Base-by-base conservation (phyloP, 2,797 vertebrate species). In the Philypnodon macrostomus region DNA sequence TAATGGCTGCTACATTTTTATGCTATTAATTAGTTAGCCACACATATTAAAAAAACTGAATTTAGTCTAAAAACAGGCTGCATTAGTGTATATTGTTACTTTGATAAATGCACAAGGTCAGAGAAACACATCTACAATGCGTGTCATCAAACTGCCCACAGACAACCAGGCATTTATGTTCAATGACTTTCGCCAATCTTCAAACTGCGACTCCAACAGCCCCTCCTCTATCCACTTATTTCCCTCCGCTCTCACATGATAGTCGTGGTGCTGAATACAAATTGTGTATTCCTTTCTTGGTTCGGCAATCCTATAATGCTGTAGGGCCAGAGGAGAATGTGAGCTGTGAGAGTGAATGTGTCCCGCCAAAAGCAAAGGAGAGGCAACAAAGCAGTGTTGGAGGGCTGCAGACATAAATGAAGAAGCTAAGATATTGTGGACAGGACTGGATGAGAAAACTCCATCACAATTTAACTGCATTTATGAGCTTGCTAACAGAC, bases 241-340 rank as follows among this genome's bases (percentile, higher is more conserved):
- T 23, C 30, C 47, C 15, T 24, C 33, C 45, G 38, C 49, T 41
- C 51, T 53, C 53, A 34, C 62, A 75, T 69, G 60, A 53, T 55
- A 62, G 58, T 72, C 46, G 9, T 67, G 76, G 63, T 40, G 52
- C 48, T 34, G 87, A 85, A 88, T 86, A 85, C 78, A 84, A 79
- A 88, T 86, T 26, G 61, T 57, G 52, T 68, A 56, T 73, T 49
- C 17, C 58, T 69, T 66, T 48, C 53, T 67, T 70, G 66, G 59
- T 67, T 80, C 66, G 66, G 58, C 50, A 52, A 49, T 66, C 59
- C 45, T 53, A 21, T 70, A 71, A 80, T 65, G 62, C 70, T 70
- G 47, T 51, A 50, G 75, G n/a, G 62, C 66, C 65, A 47, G 52
- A 66, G 45, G 27, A 67, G 59, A 71, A 81, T 64, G 49, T 47